phyloP scores from a whole-genome alignment of 2,888 invertebrate species.

The Oxytorus armatus region DNA sequence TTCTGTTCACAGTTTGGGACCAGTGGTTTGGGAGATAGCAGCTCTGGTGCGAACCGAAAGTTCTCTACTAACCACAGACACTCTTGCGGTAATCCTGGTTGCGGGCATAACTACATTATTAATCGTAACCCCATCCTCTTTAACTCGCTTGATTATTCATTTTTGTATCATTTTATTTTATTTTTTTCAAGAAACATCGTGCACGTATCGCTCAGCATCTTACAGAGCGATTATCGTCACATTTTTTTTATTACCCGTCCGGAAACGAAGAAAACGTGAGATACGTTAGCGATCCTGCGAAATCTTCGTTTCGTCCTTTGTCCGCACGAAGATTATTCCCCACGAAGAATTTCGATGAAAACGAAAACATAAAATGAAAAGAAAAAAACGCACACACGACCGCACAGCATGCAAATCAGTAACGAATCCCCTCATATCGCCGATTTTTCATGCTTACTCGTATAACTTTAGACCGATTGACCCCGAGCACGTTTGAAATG shows the following conservation, averaged over 20 bases:
- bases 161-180: constrained; percentile 3
- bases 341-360: constrained; percentile 29
- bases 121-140: constrained; percentile 77
- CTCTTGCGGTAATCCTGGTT: constrained; percentile 85
- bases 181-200: constrained; percentile 25
- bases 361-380: constrained; percentile 10
- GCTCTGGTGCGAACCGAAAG: constrained; percentile 85
- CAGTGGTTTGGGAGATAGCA: constrained; percentile 84
- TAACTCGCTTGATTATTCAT: constrained; percentile 55
- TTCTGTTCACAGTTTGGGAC: constrained; percentile 82
- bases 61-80: constrained; percentile 85
- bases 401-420: constrained; percentile 8
- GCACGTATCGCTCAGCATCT: constrained; percentile 40
- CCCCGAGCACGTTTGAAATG: constrained; percentile 26
- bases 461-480: constrained; percentile 12
- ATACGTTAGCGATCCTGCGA: not conserved
- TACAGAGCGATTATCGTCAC: not conserved
- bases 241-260: not conserved
- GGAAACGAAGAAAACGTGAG: not conserved
- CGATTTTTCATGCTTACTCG: constrained; percentile 34
- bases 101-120: constrained; percentile 84
- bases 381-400: not conserved
- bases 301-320: constrained; percentile 2
- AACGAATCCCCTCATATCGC: constrained; percentile 4
- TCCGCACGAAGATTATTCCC: not conserved